Evolutionary conservation across 1,140 invertebrate genomes (phyloP), one percentile per base, ranked within the genome.

Genomic region (Eumeta japonica): DNA sequence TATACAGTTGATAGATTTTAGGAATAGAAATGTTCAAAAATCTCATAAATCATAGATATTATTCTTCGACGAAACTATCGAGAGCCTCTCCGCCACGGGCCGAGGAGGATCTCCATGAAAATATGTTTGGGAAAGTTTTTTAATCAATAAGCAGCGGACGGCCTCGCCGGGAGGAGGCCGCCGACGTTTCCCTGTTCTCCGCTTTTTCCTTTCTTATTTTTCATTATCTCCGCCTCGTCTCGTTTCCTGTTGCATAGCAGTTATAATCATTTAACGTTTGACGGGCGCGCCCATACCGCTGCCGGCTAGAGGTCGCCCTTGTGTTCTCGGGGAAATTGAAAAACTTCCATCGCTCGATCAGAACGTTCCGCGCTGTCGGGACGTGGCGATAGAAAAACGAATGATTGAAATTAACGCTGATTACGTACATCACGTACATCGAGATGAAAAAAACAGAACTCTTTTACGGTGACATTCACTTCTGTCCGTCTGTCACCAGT

Each of bases 121-220:
- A 51, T 57, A 57, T 54, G 59, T 64, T 67, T 67, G 62, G 50
- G 55, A 63, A 67, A 67, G 41, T 67, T 67, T 64, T 64, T 67
- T 64, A 64, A 67, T 67, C 63, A 67, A 67, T 67, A 67, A 67
- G 45, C 60, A 40, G 51, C 54, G 50, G 45, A 58, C 60, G 54
- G 54, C 50, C 42, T 46, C 45, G 41, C 5, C n/a, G n/a, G 20
- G 45, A 35, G 43, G 46, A 45, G 45, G 42, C 43, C 18, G 37
- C 31, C 35, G 37, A 35, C 34, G 44, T 42, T 45, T 43, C 42
- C 39, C 38, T 38, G 41, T 34, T 41, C 29, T 17, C 33, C 30
- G 33, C 18, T 44, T 54, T 61, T 61, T 57, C 55, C 54, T 46
- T 45, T 41, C 47, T 60, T 62, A 58, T 62, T 67, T 59, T 57